Evolutionary conservation across 2,113 vertebrate genomes (phyloP).

Genomic region (Actenoides hombroni): DNA sequence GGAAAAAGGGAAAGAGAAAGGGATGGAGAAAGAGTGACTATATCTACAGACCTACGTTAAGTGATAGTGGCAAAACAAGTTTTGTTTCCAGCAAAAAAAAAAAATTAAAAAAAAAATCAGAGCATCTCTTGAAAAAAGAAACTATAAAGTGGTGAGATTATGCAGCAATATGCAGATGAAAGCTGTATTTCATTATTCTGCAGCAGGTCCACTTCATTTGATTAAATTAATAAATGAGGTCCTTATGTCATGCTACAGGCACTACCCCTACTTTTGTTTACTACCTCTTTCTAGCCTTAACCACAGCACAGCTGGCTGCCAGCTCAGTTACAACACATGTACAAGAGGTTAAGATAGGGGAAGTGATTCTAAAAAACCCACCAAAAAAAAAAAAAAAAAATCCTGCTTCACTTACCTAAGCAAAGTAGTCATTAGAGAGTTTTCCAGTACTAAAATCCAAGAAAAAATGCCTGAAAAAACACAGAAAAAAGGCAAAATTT

Average conservation of each 20-base stretch:
- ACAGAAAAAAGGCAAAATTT: neutral
- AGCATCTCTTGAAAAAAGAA: neutral
- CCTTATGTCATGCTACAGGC: constrained; percentile 7
- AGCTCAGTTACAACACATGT: neutral
- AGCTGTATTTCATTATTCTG: neutral
- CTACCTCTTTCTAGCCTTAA: constrained; percentile 1
- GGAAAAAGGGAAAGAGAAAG: neutral
- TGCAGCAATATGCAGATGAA: neutral
- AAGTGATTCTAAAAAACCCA: constrained; percentile 1
- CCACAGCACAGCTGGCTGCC: constrained; percentile 48
- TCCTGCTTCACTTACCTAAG: constrained; percentile 60
- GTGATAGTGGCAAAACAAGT: neutral
- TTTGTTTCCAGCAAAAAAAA: neutral
- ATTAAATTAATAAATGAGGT: constrained; percentile 32
- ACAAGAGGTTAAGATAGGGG: constrained; percentile 21
- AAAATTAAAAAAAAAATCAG: neutral
- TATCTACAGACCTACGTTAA: neutral
- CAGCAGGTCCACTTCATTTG: neutral
- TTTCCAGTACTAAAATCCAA: constrained; percentile 52
- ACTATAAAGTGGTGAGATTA: neutral
- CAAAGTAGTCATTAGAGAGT: constrained; percentile 29
- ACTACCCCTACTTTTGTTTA: constrained; percentile 35
- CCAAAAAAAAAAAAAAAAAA: neutral
- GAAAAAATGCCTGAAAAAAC: neutral
- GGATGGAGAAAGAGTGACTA: neutral